These are phyloP conservation scores for Latrodectus hesperus DNA, from an alignment of 2,888 invertebrate genomes.

Conservation along the genomic window DNA sequence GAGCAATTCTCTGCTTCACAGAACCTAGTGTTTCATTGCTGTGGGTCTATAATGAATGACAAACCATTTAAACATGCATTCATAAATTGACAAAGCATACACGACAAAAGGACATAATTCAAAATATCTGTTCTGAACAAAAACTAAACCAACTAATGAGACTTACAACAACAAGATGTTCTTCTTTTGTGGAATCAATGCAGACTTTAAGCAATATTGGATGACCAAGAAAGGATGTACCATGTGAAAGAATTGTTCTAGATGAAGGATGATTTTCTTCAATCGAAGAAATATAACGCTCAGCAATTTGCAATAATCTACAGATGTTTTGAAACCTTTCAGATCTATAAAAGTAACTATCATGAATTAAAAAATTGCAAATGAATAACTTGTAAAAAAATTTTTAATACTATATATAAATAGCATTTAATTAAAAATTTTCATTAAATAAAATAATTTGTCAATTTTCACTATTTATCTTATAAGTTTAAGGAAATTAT, in stretches of 20 bases:
- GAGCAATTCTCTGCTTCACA: constrained; percentile 75
- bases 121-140: neutral
- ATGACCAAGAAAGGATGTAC: constrained; percentile 76
- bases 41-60: constrained; percentile 73
- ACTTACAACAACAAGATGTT: constrained; percentile 74
- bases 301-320: constrained; percentile 76
- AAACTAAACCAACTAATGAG: neutral
- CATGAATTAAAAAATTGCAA: neutral
- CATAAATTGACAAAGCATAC: constrained; percentile 7
- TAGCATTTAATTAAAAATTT: no score
- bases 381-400: no score
- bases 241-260: constrained; percentile 76
- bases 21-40: constrained; percentile 76
- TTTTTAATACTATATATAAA: no score
- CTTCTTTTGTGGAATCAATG: constrained; percentile 75
- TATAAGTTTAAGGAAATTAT: no score
- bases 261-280: constrained; percentile 75
- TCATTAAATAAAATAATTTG: no score
- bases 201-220: constrained; percentile 75
- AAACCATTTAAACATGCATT: neutral
- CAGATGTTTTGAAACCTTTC: constrained; percentile 74
- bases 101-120: neutral
- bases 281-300: constrained; percentile 76
- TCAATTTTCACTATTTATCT: no score
- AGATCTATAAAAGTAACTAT: constrained; percentile 29